Evolutionary conservation across 2,888 invertebrate genomes (phyloP), one percentile per base, ranked within the genome.

Genomic region (Agrochola lota): DNA sequence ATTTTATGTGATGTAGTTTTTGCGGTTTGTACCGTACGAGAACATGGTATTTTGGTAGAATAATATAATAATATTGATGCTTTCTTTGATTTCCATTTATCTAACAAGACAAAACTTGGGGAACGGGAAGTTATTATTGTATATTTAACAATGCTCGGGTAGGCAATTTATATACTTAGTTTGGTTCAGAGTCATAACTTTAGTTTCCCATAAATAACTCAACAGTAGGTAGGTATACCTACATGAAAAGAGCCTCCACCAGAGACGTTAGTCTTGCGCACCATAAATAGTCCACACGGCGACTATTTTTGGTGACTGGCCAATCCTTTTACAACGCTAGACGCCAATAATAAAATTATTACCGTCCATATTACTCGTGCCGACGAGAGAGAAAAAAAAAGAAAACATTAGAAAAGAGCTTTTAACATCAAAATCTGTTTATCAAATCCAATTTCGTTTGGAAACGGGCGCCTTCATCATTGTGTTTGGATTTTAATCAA

Each of bases 401-500:
- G n/a, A 26, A 60, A 60, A 55, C 15, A 30, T 64, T 8, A 52
- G 43, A 43, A 59, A n/a, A 66, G 55, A 67, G 43, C 35, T 60
- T 43, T 43, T 17, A 77, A 67, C 49, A 68, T 57, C 70, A 86
- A 71, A 83, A 68, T 71, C 30, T 62, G 62, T 68, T 77, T 86
- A 64, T 62, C 67, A 71, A 83, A 67, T 79, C 9, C 62, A 74
- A 71, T 87, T 74, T 66, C n/a, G n/a, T 79, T 84, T 70, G 40
- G 20, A 63, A 84, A 84, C 66, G 55, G 66, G 57, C 30, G 77
- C 63, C 17, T 71, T 52, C 64, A 68, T 78, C 71, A 83, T 66
- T 75, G 55, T 67, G 70, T 84, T 55, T 52, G 59, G 57, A 74
- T 77, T 85, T 80, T 74, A 80, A 85, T 87, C 76, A 77, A 87